Conservation (phyloP, 1,140 invertebrate genomes). For the Heliconius hewitsoni region DNA sequence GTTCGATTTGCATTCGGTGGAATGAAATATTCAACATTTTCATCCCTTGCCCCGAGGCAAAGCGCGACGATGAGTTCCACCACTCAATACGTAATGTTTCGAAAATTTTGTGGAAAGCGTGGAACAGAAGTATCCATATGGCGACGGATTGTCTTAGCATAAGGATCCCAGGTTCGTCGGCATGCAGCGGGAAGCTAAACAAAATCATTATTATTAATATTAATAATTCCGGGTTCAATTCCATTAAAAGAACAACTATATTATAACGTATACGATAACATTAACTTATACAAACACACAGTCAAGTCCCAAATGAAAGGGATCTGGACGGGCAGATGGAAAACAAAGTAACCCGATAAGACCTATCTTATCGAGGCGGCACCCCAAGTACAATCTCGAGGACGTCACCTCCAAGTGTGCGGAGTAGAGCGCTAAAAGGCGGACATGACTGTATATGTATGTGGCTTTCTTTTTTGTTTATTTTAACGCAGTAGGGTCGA, state of each 20-base stretch:
- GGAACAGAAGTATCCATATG: not conserved
- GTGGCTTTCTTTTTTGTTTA: not conserved
- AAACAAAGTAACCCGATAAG: conserved; percentile 8
- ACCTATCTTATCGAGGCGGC: conserved; percentile 11
- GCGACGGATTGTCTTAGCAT: not conserved
- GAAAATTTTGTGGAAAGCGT: not conserved
- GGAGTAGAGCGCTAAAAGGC: conserved; percentile 9
- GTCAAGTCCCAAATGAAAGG: conserved; percentile 3
- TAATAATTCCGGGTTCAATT: not conserved
- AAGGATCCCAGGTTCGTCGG: not conserved
- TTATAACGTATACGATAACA: not conserved
- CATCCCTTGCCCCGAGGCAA: not conserved
- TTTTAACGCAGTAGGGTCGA: not conserved
- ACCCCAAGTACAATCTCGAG: not conserved
- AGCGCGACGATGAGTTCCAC: not conserved
- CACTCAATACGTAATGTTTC: not conserved
- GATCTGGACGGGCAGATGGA: conserved; percentile 9
- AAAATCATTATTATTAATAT: not conserved
- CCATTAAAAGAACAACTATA: not conserved
- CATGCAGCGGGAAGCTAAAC: not conserved
- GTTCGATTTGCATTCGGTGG: not conserved
- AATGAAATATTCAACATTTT: not conserved
- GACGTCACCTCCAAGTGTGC: not conserved
- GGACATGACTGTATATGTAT: conserved; percentile 8
- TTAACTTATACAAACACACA: conserved; percentile 5